Evolutionary conservation across 2,797 vertebrate genomes (phyloP), one percentile per base, ranked within the genome.

Genomic region (Parotocinclus haroldoi): DNA sequence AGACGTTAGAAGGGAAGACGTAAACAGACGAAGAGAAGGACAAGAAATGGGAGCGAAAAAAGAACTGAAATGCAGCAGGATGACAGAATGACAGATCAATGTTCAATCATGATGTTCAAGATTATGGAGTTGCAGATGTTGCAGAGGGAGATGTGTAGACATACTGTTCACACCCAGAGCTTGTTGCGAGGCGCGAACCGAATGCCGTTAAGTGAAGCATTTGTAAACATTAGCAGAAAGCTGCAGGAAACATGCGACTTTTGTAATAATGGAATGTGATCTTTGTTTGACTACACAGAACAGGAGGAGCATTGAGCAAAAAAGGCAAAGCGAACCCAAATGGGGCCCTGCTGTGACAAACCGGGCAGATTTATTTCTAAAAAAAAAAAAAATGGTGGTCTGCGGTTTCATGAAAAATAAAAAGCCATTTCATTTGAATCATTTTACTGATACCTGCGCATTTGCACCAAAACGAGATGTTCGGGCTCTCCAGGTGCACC

Each of bases 251-350:
- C 69, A 60, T 74, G 59, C 70, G 70, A 46, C 69, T 77, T 82
- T 77, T 78, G 64, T 72, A 63, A 76, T 38, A 59, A 79, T 77
- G 71, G 60, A 51, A 17, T 8, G 17, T 84, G 80, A 83, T 80
- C 78, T 76, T 78, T 81, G 83, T 80, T 72, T 75, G 72, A 81
- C 78, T 82, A 82, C 68, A 77, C 77, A 69, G 74, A 54, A 63
- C 63, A 75, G 69, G 74, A 72, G 46, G 54, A 64, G 40, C 72
- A 76, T 66, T 69, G 74, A 80, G 74, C 72, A 62, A n/a, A 49
- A 49, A 72, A 69, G 17, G 66, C 71, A 27, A 27, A 27, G 72
- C 54, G 40, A 68, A 53, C 39, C 10, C n/a, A 62, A 36, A 27
- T 27, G 27, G 27, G 27, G 27, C 44, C 59, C 48, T 36, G 53